Evolutionary conservation across 2,797 vertebrate species (phyloP).

Genomic region (Pipistrellus nathusii): DNA sequence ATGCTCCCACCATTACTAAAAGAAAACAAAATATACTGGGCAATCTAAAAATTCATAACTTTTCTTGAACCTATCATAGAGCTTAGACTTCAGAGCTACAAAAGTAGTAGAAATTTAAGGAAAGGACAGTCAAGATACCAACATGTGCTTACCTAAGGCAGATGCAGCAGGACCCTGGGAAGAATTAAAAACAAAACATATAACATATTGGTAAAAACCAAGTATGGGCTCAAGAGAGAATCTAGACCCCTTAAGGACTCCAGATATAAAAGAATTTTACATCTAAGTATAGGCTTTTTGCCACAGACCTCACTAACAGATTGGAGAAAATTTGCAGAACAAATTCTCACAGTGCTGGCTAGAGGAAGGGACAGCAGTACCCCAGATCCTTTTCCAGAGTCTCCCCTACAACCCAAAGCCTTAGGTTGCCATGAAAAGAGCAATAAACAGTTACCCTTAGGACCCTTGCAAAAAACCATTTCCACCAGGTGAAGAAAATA

Average conservation of each 20-base stretch:
- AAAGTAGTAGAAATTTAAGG: conserved; percentile 3
- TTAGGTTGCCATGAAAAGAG: not conserved
- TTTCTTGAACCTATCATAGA: not conserved
- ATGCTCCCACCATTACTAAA: not conserved
- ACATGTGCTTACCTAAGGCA: not conserved
- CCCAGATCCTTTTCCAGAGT: not conserved
- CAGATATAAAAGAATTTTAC: not conserved
- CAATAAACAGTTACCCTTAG: not conserved
- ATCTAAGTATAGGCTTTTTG: not conserved
- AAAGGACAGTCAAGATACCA: not conserved
- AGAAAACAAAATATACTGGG: not conserved
- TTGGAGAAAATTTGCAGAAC: not conserved
- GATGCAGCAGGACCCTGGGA: not conserved
- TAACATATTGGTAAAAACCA: not conserved
- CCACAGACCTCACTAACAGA: not conserved
- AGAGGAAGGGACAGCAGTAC: not conserved
- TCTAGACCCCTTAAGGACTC: not conserved
- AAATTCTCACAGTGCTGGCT: not conserved
- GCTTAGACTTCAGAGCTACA: not conserved
- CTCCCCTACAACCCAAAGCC: not conserved
- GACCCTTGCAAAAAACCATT: not conserved
- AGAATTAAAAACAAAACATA: not conserved
- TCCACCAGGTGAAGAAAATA: not conserved
- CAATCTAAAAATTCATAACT: not conserved
- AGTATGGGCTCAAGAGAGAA: not conserved